These are phyloP conservation scores for Vanessa atalanta DNA, from an alignment of 1,140 invertebrate species.

Conservation along the genomic window DNA sequence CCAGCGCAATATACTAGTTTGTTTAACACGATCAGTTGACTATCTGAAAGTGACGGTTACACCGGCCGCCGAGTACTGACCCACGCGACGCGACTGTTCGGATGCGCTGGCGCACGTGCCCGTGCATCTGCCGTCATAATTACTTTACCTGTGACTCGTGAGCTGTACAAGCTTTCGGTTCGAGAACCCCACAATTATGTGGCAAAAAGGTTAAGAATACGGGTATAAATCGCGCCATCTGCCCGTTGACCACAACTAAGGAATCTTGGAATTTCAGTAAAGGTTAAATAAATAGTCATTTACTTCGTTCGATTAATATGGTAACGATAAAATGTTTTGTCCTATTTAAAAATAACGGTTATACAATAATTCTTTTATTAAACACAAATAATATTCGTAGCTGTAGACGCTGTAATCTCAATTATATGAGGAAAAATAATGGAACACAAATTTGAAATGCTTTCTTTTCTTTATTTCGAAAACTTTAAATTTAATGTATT, in stretches of 20 bases:
- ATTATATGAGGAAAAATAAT: conserved; percentile 15
- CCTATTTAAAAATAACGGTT: neutral
- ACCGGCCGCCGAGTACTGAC: conserved; percentile 27
- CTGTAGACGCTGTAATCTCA: neutral
- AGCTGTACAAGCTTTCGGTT: conserved; percentile 36
- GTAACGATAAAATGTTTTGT: neutral
- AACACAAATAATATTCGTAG: neutral
- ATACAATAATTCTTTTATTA: neutral
- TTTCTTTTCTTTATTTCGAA: conserved; percentile 37
- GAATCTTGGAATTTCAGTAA: conserved; percentile 19
- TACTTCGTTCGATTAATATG: no score
- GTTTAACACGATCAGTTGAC: conserved; percentile 25
- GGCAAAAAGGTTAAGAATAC: conserved; percentile 14
- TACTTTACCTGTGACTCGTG: conserved; percentile 41
- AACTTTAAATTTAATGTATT: conserved; percentile 42
- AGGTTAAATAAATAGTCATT: neutral
- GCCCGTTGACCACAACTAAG: conserved; percentile 5
- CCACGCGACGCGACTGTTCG: conserved; percentile 29
- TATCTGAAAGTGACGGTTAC: conserved; percentile 5
- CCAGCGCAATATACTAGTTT: neutral
- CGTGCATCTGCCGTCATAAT: conserved; percentile 55
- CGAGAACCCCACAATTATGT: conserved; percentile 29
- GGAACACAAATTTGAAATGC: conserved; percentile 25
- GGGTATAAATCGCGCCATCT: conserved; percentile 29
- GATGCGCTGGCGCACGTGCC: conserved; percentile 46